Conservation (phyloP, 2,797 vertebrate genomes). For the Eulemur mongoz region DNA sequence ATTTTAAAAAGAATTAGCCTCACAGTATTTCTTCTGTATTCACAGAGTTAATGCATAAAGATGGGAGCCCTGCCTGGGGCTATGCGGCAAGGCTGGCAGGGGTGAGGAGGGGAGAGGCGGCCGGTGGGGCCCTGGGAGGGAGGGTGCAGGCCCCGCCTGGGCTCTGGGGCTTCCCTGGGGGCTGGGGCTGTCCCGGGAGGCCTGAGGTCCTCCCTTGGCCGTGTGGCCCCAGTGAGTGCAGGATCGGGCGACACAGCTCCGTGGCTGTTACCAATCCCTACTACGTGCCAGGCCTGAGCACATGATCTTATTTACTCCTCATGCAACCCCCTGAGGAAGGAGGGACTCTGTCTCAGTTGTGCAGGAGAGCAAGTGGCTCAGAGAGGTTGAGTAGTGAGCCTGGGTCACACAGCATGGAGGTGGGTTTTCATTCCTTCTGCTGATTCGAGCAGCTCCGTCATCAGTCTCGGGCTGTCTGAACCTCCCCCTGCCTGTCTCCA, state of each 20-base stretch:
- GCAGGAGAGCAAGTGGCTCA: background rate
- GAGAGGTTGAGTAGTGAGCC: background rate
- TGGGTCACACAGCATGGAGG: background rate
- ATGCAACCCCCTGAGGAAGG: background rate
- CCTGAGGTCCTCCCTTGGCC: background rate
- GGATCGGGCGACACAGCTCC: background rate
- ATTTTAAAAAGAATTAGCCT: slow-evolving; percentile 78
- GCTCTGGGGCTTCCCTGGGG: background rate
- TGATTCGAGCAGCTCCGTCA: background rate
- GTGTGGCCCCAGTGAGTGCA: background rate
- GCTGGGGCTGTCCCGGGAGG: background rate
- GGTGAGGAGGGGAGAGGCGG: background rate
- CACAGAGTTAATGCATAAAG: slow-evolving; percentile 83
- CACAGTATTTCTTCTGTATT: slow-evolving; percentile 79
- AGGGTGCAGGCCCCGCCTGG: background rate
- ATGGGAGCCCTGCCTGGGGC: slow-evolving; percentile 83
- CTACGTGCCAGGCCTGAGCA: accelerated
- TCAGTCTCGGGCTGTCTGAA: background rate
- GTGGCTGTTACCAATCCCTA: background rate
- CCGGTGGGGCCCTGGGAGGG: background rate
- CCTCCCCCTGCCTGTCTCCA: background rate
- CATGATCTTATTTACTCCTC: background rate
- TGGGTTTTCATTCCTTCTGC: background rate
- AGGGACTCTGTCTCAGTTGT: background rate
- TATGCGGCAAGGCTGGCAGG: slow-evolving; percentile 76